Percentiles rank a stretch among this genome's conserved stretches.
Evolutionary conservation across 1,140 invertebrate species (phyloP).

Genomic region (Gonatopus flavifemur): DNA sequence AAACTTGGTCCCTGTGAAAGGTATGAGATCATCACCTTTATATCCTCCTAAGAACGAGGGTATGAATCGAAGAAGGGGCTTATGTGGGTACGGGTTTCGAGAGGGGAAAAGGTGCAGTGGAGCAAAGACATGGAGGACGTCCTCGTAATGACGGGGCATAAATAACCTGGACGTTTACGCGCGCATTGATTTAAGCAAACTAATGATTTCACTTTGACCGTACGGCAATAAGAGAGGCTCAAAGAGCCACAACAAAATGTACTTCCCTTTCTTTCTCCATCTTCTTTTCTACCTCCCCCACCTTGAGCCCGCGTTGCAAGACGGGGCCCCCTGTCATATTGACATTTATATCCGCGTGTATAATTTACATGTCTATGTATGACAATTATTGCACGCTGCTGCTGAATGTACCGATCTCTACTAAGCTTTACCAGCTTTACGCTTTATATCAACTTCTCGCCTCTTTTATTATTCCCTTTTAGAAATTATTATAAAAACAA

Average conservation of each 20-base stretch:
- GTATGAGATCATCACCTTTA: background rate
- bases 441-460: too few species aligned
- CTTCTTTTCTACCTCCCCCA: background rate
- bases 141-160: slow-evolving; percentile 57
- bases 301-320: background rate
- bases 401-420: slow-evolving; percentile 4
- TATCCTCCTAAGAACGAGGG: too few species aligned
- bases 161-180: slow-evolving; percentile 59
- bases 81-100: too few species aligned
- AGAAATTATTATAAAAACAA: too few species aligned
- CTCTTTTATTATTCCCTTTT: too few species aligned
- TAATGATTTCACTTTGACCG: slow-evolving; percentile 61
- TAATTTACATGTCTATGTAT: slow-evolving; percentile 57
- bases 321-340: slow-evolving; percentile 49
- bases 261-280: background rate
- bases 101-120: slow-evolving; percentile 21
- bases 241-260: slow-evolving; percentile 41
- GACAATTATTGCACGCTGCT: slow-evolving; percentile 49
- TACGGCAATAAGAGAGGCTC: slow-evolving; percentile 31
- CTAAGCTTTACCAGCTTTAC: slow-evolving; percentile 25
- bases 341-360: slow-evolving; percentile 53
- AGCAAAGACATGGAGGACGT: slow-evolving; percentile 46
- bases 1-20: too few species aligned
- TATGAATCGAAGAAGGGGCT: too few species aligned
- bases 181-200: slow-evolving; percentile 61